phyloP scores from a whole-genome alignment of 2,888 invertebrate genomes.

The Microdon myrmicae region DNA sequence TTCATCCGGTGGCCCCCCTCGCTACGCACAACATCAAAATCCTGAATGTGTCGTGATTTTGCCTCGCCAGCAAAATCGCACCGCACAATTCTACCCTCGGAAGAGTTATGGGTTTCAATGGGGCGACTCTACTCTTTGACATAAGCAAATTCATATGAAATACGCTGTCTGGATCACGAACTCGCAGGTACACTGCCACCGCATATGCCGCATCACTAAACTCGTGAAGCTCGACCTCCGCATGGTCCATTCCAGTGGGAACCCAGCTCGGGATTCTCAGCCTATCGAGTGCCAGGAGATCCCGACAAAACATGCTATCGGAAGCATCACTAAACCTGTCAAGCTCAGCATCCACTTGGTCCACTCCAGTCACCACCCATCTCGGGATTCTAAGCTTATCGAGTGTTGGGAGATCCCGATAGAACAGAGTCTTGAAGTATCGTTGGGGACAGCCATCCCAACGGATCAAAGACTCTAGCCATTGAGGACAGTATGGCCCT shows the following conservation, averaged over 20 bases:
- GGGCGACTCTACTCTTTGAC: slow-evolving; percentile 11
- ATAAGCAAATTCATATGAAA: slow-evolving; percentile 4
- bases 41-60: neutral
- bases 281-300: neutral
- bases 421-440: too few relatives aligned
- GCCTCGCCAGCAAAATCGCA: slow-evolving; percentile 9
- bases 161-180: neutral
- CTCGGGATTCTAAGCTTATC: too few relatives aligned
- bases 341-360: too few relatives aligned
- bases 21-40: too few relatives aligned
- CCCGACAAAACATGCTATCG: neutral
- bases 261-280: slow-evolving; percentile 2
- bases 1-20: too few relatives aligned
- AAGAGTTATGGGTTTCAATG: slow-evolving; percentile 8
- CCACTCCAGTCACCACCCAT: too few relatives aligned
- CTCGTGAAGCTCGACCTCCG: slow-evolving; percentile 7
- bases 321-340: too few relatives aligned
- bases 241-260: neutral
- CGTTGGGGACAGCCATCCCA: too few relatives aligned
- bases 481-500: too few relatives aligned
- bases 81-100: slow-evolving; percentile 12
- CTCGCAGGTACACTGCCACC: slow-evolving; percentile 5
- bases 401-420: too few relatives aligned
- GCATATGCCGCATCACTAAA: slow-evolving; percentile 31
- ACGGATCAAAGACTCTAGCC: too few relatives aligned